Base-by-base conservation (phyloP, 2,113 vertebrate genomes). In the Gadus chalcogrammus region DNA sequence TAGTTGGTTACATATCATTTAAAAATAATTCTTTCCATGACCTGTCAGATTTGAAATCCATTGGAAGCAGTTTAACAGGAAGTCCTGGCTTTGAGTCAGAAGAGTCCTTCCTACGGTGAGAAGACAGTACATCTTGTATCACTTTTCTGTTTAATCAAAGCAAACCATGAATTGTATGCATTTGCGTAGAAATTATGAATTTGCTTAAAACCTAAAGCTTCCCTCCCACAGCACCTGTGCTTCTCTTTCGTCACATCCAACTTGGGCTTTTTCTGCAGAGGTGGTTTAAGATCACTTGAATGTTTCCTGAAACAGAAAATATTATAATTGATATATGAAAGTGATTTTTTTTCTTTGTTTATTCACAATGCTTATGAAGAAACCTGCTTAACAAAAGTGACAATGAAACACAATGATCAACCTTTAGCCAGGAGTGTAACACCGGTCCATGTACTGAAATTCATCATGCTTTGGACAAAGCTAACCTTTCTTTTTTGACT, bases 401-500 rank as follows among this genome's bases (percentile, higher is more conserved):
- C 42, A 35, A 31, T 20, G 59, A n/a, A 2, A 61, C 27, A 18
- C 1, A 17, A 58, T 15, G 17, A 65, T 56, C 1, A 62, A 66
- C 56, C 3, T 70, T 2, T 35, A 63, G 13, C 15, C 58, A 60
- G 70, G 71, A 64, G 13, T 6, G 35, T 20, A 28, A n/a, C 68
- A 7, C 38, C 42, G 8, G 24, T 24, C 24, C 24, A 24, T 9
- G 56, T 11, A 70, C 67, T 24, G 38, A 72, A 55, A 64, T 48
- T 64, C 15, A 8, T 61, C 31, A 22, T 18, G 31, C 31, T 35
- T 35, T 35, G 68, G 42, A 48, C 42, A 12, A 48, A 13, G 65
- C 88, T 56, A 78, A 92, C 91, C 91, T 92, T 75, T 93, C 91
- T 82, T 80, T 88, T 75, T 87, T 92, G 74, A 72, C 69, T 68